Conservation (phyloP, 2,888 invertebrate genomes). For the Drosophila acutilabella region DNA sequence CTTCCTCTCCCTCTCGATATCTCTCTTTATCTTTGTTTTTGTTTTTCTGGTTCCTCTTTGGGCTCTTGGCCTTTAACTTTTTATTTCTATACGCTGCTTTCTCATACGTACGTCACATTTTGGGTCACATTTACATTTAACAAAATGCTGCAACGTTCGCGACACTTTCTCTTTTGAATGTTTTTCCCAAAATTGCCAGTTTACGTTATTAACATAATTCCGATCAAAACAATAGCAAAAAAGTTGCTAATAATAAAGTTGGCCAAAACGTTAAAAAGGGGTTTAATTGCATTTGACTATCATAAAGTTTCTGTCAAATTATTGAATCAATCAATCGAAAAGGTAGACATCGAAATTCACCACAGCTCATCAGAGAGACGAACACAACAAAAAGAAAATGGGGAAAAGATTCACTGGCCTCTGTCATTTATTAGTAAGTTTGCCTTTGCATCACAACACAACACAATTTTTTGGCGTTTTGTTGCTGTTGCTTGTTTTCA, state of each 20-base stretch:
- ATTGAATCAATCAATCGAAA: constrained; percentile 24
- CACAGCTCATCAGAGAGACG: constrained; percentile 14
- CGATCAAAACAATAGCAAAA: constrained; percentile 45
- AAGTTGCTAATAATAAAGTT: constrained; percentile 18
- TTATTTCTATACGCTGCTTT: constrained; percentile 39
- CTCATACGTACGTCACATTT: constrained; percentile 48
- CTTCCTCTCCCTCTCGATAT: too few relatives aligned
- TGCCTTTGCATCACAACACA: constrained; percentile 56
- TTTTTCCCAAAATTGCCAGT: constrained; percentile 16
- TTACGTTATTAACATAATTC: constrained; percentile 39
- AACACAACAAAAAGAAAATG: constrained; percentile 5
- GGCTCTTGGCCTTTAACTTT: constrained; percentile 34
- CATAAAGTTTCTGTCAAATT: constrained; percentile 24
- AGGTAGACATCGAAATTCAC: constrained; percentile 48
- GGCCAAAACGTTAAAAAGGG: constrained; percentile 10
- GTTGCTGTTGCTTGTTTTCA: constrained; percentile 57
- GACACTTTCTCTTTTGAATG: constrained; percentile 72
- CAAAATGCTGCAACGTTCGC: constrained; percentile 54
- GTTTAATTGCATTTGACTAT: constrained; percentile 26
- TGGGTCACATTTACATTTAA: constrained; percentile 65
- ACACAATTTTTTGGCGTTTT: constrained; percentile 41
- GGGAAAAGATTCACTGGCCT: constrained; percentile 28
- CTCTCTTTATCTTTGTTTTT: constrained; percentile 3
- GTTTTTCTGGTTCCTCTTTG: constrained; percentile 28
- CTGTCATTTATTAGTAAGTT: constrained; percentile 44